Evolutionary conservation across 2,113 vertebrate species (phyloP).

Genomic region (Butorides virescens): DNA sequence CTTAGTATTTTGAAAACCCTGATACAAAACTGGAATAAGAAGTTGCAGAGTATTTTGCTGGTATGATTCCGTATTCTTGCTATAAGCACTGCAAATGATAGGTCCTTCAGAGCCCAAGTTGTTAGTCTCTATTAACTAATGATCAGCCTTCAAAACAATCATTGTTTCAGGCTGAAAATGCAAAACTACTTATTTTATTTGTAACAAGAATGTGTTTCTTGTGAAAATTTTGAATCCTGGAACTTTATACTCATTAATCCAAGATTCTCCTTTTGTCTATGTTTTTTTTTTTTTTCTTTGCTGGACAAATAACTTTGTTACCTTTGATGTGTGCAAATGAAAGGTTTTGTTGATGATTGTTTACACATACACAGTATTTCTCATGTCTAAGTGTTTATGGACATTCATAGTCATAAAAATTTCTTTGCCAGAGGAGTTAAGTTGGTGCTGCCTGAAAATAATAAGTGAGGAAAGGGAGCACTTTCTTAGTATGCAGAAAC

Average conservation of each 20-base stretch:
- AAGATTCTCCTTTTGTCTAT: background rate
- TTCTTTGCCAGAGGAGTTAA: background rate
- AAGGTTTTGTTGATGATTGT: slow-evolving; percentile 26
- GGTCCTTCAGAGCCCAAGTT: background rate
- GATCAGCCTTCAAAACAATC: background rate
- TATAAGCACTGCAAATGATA: too few species aligned
- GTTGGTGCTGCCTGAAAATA: background rate
- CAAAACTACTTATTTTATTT: background rate
- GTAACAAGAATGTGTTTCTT: background rate
- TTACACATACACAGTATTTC: slow-evolving; percentile 14
- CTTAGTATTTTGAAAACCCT: background rate
- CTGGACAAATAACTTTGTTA: background rate
- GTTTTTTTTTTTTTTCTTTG: background rate
- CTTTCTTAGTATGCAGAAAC: background rate
- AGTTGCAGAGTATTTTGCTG: background rate
- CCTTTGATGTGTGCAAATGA: slow-evolving; percentile 46
- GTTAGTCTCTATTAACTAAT: background rate
- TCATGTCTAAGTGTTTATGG: slow-evolving; percentile 18
- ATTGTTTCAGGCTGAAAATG: background rate
- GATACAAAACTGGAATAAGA: background rate
- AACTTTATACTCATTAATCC: background rate
- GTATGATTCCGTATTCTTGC: background rate
- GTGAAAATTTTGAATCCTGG: background rate
- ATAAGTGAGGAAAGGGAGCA: background rate
- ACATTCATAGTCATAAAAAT: background rate